These are phyloP conservation scores for Diadophis punctatus DNA, from an alignment of 2,113 vertebrate species.

Conservation along the genomic window DNA sequence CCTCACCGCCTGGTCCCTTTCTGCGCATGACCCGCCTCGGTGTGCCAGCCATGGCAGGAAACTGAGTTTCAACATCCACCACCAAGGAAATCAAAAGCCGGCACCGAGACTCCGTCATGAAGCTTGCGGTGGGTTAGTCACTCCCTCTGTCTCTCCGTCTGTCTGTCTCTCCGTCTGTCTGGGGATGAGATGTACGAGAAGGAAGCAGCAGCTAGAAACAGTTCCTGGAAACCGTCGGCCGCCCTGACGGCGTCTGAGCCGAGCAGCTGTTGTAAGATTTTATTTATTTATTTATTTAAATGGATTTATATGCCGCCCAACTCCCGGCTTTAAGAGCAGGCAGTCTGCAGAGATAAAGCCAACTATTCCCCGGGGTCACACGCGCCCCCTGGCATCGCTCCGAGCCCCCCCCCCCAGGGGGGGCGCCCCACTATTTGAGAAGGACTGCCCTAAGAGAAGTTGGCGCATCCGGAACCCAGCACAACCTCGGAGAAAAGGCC, in stretches of 20 bases:
- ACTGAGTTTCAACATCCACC: not conserved
- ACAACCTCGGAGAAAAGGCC: not conserved
- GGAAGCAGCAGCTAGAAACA: constrained; percentile 18
- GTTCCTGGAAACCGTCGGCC: constrained; percentile 49
- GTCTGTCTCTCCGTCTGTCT: constrained; percentile 52
- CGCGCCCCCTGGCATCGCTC: too few species aligned
- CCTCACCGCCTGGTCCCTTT: rapidly evolving
- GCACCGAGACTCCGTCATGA: constrained; percentile 50
- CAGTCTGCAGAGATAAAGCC: not conserved
- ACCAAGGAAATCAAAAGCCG: constrained; percentile 59
- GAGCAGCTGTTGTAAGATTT: constrained; percentile 35
- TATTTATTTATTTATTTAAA: too few species aligned
- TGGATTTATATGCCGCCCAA: too few species aligned
- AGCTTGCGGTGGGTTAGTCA: constrained; percentile 52
- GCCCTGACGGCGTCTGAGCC: constrained; percentile 39
- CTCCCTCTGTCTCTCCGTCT: not conserved
- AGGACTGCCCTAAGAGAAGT: too few species aligned
- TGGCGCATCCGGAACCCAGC: too few species aligned
- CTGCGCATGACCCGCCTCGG: not conserved
- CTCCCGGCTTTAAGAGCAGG: not conserved
- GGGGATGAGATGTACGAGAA: constrained; percentile 53
- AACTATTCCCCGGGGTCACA: too few species aligned
- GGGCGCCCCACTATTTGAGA: too few species aligned
- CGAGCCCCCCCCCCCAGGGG: too few species aligned
- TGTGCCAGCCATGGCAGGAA: not conserved